These are phyloP conservation scores for Machaerirhynchus nigripectus DNA, from an alignment of 2,113 vertebrate species.

Conservation along the genomic window DNA sequence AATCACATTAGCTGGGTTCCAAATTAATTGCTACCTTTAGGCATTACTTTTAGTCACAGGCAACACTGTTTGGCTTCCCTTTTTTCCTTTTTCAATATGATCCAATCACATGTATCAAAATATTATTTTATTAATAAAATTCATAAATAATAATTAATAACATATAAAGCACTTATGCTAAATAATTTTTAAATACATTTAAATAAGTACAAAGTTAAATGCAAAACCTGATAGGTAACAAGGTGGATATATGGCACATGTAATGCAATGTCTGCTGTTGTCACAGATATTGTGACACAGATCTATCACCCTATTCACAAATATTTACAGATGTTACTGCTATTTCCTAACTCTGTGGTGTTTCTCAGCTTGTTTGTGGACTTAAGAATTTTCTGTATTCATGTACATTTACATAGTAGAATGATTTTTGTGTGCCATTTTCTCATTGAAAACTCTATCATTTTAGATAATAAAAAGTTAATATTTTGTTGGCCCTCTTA, in stretches of 20 bases:
- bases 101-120: not conserved
- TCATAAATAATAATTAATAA: not conserved
- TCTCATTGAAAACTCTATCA: not conserved
- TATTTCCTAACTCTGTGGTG: not conserved
- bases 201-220: not conserved
- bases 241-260: not conserved
- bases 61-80: not conserved
- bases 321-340: not conserved
- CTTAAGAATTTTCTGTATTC: not conserved
- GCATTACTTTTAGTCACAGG: not conserved
- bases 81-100: not conserved
- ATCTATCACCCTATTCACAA: not conserved
- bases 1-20: conserved; percentile 30
- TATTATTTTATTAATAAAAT: not conserved
- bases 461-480: not conserved
- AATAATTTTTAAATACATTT: not conserved
- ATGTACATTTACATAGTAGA: not conserved
- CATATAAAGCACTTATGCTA: not conserved
- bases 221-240: not conserved
- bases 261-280: not conserved
- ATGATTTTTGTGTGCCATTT: not conserved
- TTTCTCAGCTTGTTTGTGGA: not conserved
- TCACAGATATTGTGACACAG: not conserved
- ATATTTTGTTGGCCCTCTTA: not conserved
- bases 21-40: conserved; percentile 47